phyloP scores from a whole-genome alignment of 1,140 invertebrate genomes.

The Nasonia longicornis region DNA sequence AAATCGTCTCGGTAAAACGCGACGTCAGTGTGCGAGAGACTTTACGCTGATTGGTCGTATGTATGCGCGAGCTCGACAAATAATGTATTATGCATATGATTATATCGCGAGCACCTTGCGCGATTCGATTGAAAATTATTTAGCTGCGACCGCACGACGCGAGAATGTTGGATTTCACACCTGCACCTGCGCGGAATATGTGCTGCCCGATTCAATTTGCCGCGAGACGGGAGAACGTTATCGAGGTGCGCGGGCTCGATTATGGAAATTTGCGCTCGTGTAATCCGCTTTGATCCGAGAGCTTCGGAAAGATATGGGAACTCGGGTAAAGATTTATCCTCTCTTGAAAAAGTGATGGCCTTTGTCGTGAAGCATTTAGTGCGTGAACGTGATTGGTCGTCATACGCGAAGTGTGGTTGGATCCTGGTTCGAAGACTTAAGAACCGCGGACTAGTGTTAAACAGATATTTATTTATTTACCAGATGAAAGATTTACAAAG shows the following conservation, averaged over 20 bases:
- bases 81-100: slow-evolving; percentile 35
- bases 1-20: slow-evolving; percentile 7
- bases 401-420: too few relatives aligned
- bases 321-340: too few relatives aligned
- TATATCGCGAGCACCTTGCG: not conserved
- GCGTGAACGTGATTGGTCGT: too few relatives aligned
- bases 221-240: not conserved
- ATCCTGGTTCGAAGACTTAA: too few relatives aligned
- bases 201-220: slow-evolving; percentile 14
- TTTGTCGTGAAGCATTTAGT: too few relatives aligned
- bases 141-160: slow-evolving; percentile 2
- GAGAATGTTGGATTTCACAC: not conserved
- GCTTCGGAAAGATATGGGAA: not conserved
- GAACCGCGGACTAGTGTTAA: too few relatives aligned
- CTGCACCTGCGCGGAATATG: not conserved
- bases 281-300: not conserved
- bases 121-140: slow-evolving; percentile 28
- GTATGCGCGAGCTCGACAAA: not conserved
- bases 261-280: not conserved
- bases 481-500: too few relatives aligned
- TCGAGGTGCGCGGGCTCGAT: not conserved
- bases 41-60: slow-evolving; percentile 3
- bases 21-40: not conserved
- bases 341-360: too few relatives aligned
- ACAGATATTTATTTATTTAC: too few relatives aligned